Percentiles rank a stretch among this genome's conserved stretches.
Conservation (phyloP, 1,140 invertebrate genomes). For the Drosophila chauvacae region DNA sequence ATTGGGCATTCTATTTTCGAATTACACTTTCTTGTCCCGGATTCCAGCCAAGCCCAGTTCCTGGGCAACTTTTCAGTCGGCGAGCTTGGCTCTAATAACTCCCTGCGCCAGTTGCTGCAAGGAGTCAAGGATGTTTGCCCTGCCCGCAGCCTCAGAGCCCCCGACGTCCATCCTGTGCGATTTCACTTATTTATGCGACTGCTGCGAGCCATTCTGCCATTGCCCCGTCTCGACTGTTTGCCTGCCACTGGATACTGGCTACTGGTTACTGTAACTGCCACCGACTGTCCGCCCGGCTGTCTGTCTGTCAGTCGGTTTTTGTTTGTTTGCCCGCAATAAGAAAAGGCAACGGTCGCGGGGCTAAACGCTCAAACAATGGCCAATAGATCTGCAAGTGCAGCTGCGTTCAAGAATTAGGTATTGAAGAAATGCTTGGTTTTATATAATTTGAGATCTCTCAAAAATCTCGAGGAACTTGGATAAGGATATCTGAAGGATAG, state of each 20-base stretch:
- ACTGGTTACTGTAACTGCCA: constrained; percentile 37
- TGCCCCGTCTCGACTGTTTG: constrained; percentile 33
- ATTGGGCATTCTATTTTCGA: constrained; percentile 47
- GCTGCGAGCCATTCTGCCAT: constrained; percentile 18
- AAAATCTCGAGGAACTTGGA: not conserved
- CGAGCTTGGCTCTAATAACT: constrained; percentile 30
- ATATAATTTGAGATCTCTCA: not conserved
- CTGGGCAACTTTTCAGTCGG: constrained; percentile 16
- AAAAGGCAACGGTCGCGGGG: constrained; percentile 29
- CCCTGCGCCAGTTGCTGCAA: constrained; percentile 31
- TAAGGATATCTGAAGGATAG: not conserved
- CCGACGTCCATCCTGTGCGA: constrained; percentile 25
- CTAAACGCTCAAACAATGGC: constrained; percentile 52
- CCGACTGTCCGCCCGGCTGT: constrained; percentile 20
- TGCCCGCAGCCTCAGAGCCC: constrained; percentile 35
- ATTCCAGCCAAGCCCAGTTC: constrained; percentile 45
- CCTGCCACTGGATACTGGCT: constrained; percentile 16
- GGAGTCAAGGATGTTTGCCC: constrained; percentile 62
- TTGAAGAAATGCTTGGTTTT: no score
- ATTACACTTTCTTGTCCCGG: constrained; percentile 52
- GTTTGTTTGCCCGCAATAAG: constrained; percentile 50
- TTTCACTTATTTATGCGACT: constrained; percentile 68
- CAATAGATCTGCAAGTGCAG: constrained; percentile 19
- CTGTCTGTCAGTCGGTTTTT: constrained; percentile 21
- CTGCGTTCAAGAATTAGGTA: not conserved